Base-by-base conservation (phyloP, 2,113 vertebrate species). In the Euleptes europaea region DNA sequence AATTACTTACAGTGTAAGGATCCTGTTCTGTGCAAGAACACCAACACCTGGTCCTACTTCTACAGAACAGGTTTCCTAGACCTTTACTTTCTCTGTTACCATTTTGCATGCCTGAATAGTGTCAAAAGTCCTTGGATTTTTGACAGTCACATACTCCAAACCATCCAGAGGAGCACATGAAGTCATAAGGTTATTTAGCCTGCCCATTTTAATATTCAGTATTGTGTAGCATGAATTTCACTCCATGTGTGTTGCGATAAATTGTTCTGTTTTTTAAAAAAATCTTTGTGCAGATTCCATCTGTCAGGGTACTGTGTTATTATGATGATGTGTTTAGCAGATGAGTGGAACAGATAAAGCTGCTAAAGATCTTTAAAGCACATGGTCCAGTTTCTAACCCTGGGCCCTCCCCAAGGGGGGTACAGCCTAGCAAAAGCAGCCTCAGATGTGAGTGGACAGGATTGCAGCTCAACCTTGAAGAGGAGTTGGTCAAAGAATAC, bases 121-220 rank as follows among this genome's bases (percentile, higher is more conserved):
- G 44, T 44, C 4, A 44, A 44, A 44, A 44, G 44, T 44, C 44
- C 60, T 11, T 15, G 49, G 78, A 57, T 54, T 82, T 12, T 47
- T 70, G 71, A 70, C 91, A 83, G 84, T 82, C 21, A 23, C 21
- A 77, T 35, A 78, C 33, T 85, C 60, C 78, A 8, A 87, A 92
- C 54, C 42, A 80, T 80, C 84, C 65, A 15, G 21, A n/a, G 15
- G 38, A 49, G 70, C 57, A 44, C 19, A 21, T 31, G 40, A 1
- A 3, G 14, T 44, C 0, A 1, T n/a, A 65, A 23, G 82, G 1
- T 69, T 80, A 17, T 88, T 87, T 85, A 84, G 60, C 4, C 44
- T 89, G 51, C 83, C 33, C 71, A 66, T 84, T 94, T 93, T 92
- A 92, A 74, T 89, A 86, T 90, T 93, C 90, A 66, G 9, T 4